A percentile compares a stretch with the other conserved stretches of the same genome.
These are phyloP conservation scores for Tarsius wallacei DNA, from an alignment of 2,797 vertebrate species.

Conservation along the genomic window DNA sequence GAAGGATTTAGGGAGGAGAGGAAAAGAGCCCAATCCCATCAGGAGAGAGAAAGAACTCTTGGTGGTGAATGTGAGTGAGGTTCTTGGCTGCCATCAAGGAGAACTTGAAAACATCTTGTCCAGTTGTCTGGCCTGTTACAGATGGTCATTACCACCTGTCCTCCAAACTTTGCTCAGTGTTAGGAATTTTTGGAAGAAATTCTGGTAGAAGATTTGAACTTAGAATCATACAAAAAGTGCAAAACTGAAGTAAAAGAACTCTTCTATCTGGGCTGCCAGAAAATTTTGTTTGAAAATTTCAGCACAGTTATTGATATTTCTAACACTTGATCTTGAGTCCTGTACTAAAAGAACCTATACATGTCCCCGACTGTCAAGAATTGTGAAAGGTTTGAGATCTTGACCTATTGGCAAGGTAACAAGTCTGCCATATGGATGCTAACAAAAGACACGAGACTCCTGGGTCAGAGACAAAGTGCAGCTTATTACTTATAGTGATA, in stretches of 20 bases:
- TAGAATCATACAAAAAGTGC: neutral
- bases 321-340: neutral
- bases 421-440: neutral
- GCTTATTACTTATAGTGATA: neutral
- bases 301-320: neutral
- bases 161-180: neutral
- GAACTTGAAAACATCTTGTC: neutral
- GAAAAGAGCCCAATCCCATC: neutral
- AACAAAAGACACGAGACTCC: neutral
- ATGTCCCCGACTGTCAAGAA: neutral
- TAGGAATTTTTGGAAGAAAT: neutral
- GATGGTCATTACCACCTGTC: neutral
- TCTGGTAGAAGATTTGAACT: neutral
- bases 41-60: neutral
- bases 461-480: neutral
- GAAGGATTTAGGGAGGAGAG: neutral
- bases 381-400: neutral
- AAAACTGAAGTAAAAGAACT: neutral
- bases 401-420: neutral
- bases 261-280: neutral
- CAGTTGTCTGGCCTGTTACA: neutral
- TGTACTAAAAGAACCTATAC: neutral
- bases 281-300: conserved; percentile 40
- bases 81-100: neutral
- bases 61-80: neutral